phyloP scores from a whole-genome alignment of 2,888 invertebrate species.

The Drosophila anomalata region DNA sequence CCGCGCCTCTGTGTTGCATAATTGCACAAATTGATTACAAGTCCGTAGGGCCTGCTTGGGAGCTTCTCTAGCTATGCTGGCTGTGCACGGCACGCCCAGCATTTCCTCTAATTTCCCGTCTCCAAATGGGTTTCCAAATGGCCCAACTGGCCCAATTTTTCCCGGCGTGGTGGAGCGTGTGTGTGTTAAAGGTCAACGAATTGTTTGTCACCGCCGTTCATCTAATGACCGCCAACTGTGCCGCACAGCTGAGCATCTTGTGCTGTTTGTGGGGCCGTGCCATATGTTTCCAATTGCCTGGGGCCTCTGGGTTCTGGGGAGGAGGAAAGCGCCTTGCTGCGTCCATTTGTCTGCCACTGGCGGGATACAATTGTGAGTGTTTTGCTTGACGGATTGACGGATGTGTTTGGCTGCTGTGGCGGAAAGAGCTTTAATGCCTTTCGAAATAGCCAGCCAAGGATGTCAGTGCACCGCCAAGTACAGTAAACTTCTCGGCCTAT shows the following conservation, averaged over 20 bases:
- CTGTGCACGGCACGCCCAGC: constrained; percentile 29
- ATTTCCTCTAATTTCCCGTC: constrained; percentile 66
- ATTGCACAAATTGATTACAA: constrained; percentile 74
- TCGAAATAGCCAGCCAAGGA: constrained; percentile 1
- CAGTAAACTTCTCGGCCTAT: neutral
- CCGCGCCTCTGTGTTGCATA: constrained; percentile 58
- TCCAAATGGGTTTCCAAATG: constrained; percentile 59
- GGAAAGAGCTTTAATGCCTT: constrained; percentile 18
- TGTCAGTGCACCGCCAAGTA: constrained; percentile 6
- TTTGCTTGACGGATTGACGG: constrained; percentile 65
- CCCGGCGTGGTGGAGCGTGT: constrained; percentile 2
- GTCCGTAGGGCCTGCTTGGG: constrained; percentile 26
- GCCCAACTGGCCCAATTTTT: constrained; percentile 24
- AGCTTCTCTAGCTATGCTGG: constrained; percentile 21
- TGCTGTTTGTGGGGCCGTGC: constrained; percentile 20
- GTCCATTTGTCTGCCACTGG: constrained; percentile 72
- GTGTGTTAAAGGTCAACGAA: constrained; percentile 68
- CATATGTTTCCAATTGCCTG: constrained; percentile 67
- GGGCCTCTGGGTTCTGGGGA: neutral
- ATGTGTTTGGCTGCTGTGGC: constrained; percentile 41
- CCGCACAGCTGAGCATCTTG: constrained; percentile 64
- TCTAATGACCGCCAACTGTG: constrained; percentile 77
- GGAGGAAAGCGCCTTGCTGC: constrained; percentile 55
- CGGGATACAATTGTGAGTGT: constrained; percentile 49
- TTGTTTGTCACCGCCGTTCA: constrained; percentile 46